phyloP scores from a whole-genome alignment of 2,888 invertebrate species.

The Mesorhabditis sp. region DNA sequence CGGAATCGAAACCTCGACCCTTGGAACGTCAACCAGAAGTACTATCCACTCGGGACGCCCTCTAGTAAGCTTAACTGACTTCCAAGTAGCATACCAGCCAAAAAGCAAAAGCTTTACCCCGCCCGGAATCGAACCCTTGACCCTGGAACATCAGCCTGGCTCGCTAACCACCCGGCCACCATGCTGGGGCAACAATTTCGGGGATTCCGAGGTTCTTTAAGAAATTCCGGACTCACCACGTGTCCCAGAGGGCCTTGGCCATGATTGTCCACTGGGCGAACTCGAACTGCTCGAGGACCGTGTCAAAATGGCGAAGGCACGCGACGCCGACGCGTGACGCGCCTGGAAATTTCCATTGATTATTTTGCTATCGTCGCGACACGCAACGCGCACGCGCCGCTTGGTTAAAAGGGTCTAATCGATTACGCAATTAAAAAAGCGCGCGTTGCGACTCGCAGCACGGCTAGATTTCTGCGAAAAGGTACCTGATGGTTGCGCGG shows the following conservation, averaged over 20 bases:
- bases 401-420: background rate
- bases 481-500: slow-evolving; percentile 21
- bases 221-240: slow-evolving; percentile 13
- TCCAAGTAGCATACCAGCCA: too few species aligned
- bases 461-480: slow-evolving; percentile 18
- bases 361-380: background rate
- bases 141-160: too few species aligned
- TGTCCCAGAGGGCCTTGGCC: slow-evolving; percentile 23
- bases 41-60: too few species aligned
- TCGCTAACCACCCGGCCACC: slow-evolving; percentile 15
- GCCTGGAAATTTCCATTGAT: background rate
- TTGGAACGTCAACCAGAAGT: too few species aligned
- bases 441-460: slow-evolving; percentile 15
- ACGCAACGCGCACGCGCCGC: background rate
- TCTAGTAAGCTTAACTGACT: too few species aligned
- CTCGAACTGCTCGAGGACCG: slow-evolving; percentile 13
- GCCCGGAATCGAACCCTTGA: too few species aligned
- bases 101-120: too few species aligned
- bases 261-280: slow-evolving; percentile 22
- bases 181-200: slow-evolving; percentile 21
- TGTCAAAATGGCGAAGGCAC: slow-evolving; percentile 21
- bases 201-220: slow-evolving; percentile 15
- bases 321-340: slow-evolving; percentile 18
- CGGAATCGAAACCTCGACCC: too few species aligned
- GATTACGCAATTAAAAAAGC: slow-evolving; percentile 11